Percentiles rank a stretch among this genome's conserved stretches.
These are phyloP conservation scores for Drosophila trapezifrons DNA, from an alignment of 1,140 invertebrate species.

Conservation along the genomic window DNA sequence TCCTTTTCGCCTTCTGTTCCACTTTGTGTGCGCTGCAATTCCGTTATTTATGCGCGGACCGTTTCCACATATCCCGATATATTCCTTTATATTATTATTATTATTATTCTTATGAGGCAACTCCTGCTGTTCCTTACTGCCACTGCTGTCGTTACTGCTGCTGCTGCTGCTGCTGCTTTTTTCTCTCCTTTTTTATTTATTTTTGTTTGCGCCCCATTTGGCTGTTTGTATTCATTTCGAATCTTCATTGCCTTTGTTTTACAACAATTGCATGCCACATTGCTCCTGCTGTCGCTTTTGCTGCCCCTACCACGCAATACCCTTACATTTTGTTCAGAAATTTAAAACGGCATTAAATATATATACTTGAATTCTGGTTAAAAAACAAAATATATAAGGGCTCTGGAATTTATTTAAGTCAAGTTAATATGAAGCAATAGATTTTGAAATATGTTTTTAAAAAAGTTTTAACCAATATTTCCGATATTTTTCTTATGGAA, in stretches of 20 bases:
- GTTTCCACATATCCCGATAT: slow-evolving; percentile 41
- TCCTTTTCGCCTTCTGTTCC: slow-evolving; percentile 22
- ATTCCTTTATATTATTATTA: slow-evolving; percentile 31
- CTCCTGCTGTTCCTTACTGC: slow-evolving; percentile 57
- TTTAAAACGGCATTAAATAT: too few species aligned
- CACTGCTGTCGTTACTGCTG: slow-evolving; percentile 39
- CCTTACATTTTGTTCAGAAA: slow-evolving; percentile 15
- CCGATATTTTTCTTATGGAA: not conserved
- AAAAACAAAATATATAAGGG: too few species aligned
- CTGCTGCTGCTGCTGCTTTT: slow-evolving; percentile 3
- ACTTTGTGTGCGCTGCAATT: slow-evolving; percentile 49
- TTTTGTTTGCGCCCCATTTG: slow-evolving; percentile 53
- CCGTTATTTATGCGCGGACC: slow-evolving; percentile 50
- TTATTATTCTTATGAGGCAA: slow-evolving; percentile 62
- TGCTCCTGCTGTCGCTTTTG: slow-evolving; percentile 27
- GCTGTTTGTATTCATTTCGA: slow-evolving; percentile 68
- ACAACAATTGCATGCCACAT: slow-evolving; percentile 75
- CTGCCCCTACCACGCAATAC: slow-evolving; percentile 8
- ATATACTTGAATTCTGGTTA: not conserved
- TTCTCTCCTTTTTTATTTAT: slow-evolving; percentile 36
- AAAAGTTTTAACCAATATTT: not conserved
- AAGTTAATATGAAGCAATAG: too few species aligned
- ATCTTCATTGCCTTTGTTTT: slow-evolving; percentile 78
- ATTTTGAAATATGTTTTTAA: too few species aligned
- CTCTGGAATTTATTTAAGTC: not conserved